Conservation (phyloP, 2,888 invertebrate genomes). For the Rhorus exstirpatorius region DNA sequence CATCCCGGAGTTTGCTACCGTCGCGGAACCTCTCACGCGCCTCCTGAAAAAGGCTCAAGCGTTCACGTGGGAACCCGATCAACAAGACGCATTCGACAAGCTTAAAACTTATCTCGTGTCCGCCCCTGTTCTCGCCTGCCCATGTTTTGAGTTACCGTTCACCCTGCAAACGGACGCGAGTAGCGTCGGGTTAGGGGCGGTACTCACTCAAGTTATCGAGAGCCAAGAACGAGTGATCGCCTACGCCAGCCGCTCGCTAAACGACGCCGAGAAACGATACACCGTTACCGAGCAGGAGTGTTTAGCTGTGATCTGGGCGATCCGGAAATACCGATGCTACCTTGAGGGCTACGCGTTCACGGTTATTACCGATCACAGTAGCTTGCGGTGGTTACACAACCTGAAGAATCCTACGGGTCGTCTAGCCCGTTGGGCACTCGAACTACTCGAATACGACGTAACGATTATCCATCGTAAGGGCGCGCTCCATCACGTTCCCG, state of each 20-base stretch:
- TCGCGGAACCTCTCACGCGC: constrained; percentile 67
- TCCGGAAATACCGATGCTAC: constrained; percentile 70
- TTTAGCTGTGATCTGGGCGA: constrained; percentile 72
- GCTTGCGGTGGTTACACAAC: constrained; percentile 71
- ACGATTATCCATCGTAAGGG: constrained; percentile 58
- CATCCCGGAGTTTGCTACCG: constrained; percentile 67
- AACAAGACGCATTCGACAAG: constrained; percentile 17
- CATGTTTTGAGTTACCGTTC: constrained; percentile 57
- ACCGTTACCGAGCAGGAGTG: constrained; percentile 73
- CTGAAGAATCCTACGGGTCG: constrained; percentile 72
- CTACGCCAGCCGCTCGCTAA: constrained; percentile 71
- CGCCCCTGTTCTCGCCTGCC: constrained; percentile 42
- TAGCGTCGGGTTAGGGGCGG: constrained; percentile 63
- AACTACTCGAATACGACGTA: constrained; percentile 65
- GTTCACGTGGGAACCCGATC: too few relatives aligned
- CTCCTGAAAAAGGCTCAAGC: constrained; percentile 63
- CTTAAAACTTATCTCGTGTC: constrained; percentile 11
- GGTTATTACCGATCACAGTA: constrained; percentile 73
- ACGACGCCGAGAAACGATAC: constrained; percentile 69
- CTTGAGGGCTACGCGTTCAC: constrained; percentile 71
- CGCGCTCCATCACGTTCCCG: constrained; percentile 56
- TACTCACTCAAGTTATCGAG: constrained; percentile 70
- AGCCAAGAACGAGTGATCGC: constrained; percentile 71
- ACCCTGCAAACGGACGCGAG: constrained; percentile 69
- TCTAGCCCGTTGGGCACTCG: constrained; percentile 73